A percentile compares a stretch with the other conserved stretches of the same genome.
phyloP scores from a whole-genome alignment of 2,113 vertebrate genomes.

The Motacilla alba region DNA sequence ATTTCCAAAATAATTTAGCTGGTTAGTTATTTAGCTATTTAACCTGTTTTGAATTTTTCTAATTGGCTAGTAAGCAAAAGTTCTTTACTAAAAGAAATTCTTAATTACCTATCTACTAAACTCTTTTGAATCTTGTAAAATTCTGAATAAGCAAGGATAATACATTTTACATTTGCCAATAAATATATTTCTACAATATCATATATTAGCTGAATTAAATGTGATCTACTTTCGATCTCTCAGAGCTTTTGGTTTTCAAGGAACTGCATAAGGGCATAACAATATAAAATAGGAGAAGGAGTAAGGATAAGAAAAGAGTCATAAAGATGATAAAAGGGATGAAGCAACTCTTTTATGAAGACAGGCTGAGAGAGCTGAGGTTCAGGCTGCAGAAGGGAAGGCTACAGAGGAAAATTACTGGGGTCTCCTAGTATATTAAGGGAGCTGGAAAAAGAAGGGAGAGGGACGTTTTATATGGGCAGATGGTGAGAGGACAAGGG shows the following conservation, averaged over 20 bases:
- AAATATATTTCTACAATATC: neutral
- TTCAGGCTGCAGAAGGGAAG: neutral
- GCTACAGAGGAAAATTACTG: neutral
- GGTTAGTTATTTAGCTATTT: neutral
- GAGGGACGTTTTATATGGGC: too few relatives aligned
- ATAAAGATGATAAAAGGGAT: neutral
- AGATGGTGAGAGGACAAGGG: neutral
- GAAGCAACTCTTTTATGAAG: neutral
- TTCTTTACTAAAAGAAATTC: neutral
- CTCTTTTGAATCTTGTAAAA: neutral
- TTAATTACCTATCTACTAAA: neutral
- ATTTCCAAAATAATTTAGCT: neutral
- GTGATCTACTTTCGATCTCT: neutral
- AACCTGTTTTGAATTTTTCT: neutral
- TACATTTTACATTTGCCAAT: neutral
- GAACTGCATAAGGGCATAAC: neutral
- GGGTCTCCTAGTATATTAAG: rapidly evolving
- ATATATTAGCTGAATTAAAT: neutral
- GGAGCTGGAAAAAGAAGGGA: neutral
- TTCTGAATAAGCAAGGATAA: neutral
- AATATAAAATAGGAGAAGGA: neutral
- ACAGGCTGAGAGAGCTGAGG: neutral
- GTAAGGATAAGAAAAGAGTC: neutral
- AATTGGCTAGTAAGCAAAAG: neutral
- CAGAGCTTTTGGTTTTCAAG: neutral